Evolutionary conservation across 2,888 invertebrate species (phyloP).

Genomic region (Ectemnius cavifrons): DNA sequence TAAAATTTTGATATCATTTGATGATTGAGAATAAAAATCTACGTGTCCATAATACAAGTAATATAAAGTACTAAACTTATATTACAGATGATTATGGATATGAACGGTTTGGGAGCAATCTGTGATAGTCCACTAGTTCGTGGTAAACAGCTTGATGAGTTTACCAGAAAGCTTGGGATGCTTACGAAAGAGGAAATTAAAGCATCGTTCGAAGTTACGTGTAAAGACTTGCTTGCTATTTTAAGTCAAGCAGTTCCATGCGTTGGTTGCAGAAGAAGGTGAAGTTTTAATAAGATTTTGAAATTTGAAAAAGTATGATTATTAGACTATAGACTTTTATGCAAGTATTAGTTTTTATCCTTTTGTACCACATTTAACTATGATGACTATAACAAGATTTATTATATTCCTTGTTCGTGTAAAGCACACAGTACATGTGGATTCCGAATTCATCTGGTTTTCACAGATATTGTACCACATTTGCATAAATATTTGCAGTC

Average conservation of each 20-base stretch:
- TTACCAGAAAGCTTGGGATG: slow-evolving; percentile 89
- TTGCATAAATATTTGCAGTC: no score
- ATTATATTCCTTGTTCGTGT: no score
- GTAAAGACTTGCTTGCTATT: slow-evolving; percentile 89
- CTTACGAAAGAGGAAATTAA: slow-evolving; percentile 88
- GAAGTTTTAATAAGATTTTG: slow-evolving; percentile 48
- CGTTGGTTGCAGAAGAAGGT: slow-evolving; percentile 96
- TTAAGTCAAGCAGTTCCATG: slow-evolving; percentile 95
- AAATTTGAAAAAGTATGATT: not conserved
- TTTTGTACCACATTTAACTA: not conserved
- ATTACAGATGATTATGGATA: slow-evolving; percentile 93
- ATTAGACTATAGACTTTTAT: no score
- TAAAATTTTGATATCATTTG: no score
- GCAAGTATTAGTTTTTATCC: no score
- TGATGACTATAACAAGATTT: not conserved
- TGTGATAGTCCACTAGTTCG: slow-evolving; percentile 90
- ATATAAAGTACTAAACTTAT: slow-evolving; percentile 9
- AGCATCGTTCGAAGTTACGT: slow-evolving; percentile 89
- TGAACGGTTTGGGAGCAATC: slow-evolving; percentile 90
- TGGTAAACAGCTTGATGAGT: slow-evolving; percentile 91
- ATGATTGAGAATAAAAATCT: no score
- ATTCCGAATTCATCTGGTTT: no score
- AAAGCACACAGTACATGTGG: no score
- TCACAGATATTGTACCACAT: no score
- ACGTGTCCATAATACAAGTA: no score